Evolutionary conservation across 2,888 invertebrate species (phyloP).

Genomic region (Neria commutata): DNA sequence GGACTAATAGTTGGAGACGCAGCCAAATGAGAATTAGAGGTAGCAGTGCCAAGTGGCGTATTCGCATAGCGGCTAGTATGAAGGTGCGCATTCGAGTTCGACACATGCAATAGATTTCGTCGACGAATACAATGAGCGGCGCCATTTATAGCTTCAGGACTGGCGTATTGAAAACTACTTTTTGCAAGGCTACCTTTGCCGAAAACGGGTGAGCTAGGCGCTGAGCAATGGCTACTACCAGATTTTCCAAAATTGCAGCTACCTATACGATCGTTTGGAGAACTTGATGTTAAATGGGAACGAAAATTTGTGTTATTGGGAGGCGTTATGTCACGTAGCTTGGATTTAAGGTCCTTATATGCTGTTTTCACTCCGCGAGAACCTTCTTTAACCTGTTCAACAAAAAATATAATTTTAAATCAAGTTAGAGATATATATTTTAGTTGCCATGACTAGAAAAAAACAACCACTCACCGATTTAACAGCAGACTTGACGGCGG

Average conservation of each 20-base stretch:
- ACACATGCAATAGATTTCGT: constrained; percentile 51
- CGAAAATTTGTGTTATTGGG: constrained; percentile 50
- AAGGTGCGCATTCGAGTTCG: constrained; percentile 58
- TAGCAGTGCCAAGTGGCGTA: constrained; percentile 40
- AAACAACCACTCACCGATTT: constrained; percentile 81
- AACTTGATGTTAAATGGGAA: constrained; percentile 51
- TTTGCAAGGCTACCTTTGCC: constrained; percentile 59
- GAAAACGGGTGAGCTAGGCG: constrained; percentile 71
- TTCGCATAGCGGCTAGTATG: constrained; percentile 52
- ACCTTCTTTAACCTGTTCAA: constrained; percentile 72
- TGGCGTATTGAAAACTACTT: constrained; percentile 33
- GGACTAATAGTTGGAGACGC: constrained; percentile 61
- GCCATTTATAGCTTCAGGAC: constrained; percentile 39
- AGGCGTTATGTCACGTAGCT: constrained; percentile 63
- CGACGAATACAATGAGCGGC: constrained; percentile 39
- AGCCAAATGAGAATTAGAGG: constrained; percentile 52
- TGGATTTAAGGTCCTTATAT: constrained; percentile 76
- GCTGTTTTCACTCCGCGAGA: constrained; percentile 79
- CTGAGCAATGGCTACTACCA: constrained; percentile 62
- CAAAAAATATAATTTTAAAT: too few species aligned
- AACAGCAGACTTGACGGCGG: constrained; percentile 90
- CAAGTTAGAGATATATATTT: background rate
- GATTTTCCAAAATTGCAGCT: constrained; percentile 35
- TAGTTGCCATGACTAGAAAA: background rate
- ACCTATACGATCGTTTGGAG: constrained; percentile 43